Base-by-base conservation (phyloP, 2,113 vertebrate species). In the Synodontis membranacea region DNA sequence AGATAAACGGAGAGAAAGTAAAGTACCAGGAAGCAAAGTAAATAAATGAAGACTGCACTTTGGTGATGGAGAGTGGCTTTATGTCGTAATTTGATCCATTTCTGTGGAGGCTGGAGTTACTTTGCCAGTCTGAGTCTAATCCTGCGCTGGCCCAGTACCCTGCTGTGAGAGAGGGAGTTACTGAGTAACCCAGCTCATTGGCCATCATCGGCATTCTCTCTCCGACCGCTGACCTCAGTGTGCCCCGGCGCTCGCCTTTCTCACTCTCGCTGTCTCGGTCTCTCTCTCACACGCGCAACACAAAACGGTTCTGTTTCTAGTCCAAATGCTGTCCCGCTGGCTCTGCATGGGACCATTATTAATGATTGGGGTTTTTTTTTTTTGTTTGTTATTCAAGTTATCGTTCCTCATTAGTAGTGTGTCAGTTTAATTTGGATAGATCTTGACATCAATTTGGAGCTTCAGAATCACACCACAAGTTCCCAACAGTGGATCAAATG, bases 181-280 rank as follows among this genome's bases (percentile, higher is more conserved):
- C 88, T 89, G 86, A 89, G 86, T 89, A 89, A 89, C 88, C 54
- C 72, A 72, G 80, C 62, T 83, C 54, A 86, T 81, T 54, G 62
- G 60, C 84, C 79, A 64, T 86, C 86, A 75, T 84, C 70, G 64
- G 75, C 86, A 87, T 66, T 89, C 86, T 87, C 86, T 68, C 66
- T 50, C 46, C 28, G 44, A 70, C 78, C 44, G 56, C 85, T 86
- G 88, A 89, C 88, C 88, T 85, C 83, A 62, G 62, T 10, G 44
- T 87, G 83, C 88, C 88, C 88, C 68, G 44, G 60, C 46, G 50
- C 70, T 44, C 64, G 68, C 68, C 84, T 82, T 78, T 78, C 88
- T 78, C 88, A 60, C 83, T 88, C 81, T 81, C 48, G 3, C 58
- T 84, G 68, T 84, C 64, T 68, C 62, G 50, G 83, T 34, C 85